phyloP scores from a whole-genome alignment of 2,797 vertebrate species.

The Aulostomus chinensis region DNA sequence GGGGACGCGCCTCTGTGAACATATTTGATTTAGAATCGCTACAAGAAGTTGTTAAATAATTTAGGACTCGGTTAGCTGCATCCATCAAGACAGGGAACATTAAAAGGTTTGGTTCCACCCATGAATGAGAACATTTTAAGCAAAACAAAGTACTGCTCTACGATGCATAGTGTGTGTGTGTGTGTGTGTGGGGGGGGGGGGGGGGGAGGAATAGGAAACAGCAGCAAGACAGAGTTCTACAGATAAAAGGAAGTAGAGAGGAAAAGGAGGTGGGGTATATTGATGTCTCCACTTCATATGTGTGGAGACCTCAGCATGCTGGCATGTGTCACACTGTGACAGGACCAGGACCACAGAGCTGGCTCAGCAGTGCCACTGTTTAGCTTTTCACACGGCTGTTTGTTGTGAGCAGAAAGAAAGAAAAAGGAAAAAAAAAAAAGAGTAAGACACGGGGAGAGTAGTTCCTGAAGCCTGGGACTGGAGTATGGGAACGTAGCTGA shows the following conservation, averaged over 20 bases:
- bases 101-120: no score
- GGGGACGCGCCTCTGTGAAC: no score
- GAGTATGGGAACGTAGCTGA: conserved; percentile 65
- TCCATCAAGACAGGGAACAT: conserved; percentile 28
- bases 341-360: no score
- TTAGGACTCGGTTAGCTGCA: conserved; percentile 57
- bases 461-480: conserved; percentile 58
- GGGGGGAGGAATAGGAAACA: conserved; percentile 37
- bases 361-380: conserved; percentile 60
- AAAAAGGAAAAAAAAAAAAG: conserved; percentile 17
- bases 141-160: no score
- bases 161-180: no score
- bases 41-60: conserved; percentile 73
- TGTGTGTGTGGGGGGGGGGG: no score
- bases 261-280: conserved; percentile 68
- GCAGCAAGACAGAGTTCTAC: conserved; percentile 38
- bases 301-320: no score
- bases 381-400: conserved; percentile 58
- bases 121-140: no score
- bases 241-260: conserved; percentile 52
- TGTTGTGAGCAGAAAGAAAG: conserved; percentile 61
- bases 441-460: conserved; percentile 18
- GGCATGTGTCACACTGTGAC: no score
- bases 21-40: conserved; percentile 73
- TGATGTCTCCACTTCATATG: no score